phyloP scores from a whole-genome alignment of 2,797 vertebrate species.

The Silurus lanzhouensis region DNA sequence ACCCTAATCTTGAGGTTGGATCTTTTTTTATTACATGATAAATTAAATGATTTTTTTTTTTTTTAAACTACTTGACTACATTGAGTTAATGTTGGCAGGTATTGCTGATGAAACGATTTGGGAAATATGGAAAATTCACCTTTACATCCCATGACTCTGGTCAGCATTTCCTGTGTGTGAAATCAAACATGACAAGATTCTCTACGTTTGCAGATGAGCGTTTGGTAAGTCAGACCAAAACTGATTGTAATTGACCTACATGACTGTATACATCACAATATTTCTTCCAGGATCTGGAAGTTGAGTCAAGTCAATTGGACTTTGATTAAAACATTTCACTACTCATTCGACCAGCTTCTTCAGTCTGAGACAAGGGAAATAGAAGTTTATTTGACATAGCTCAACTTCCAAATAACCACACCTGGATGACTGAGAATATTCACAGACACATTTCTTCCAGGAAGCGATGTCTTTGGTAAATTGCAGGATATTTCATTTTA shows the following conservation, averaged over 20 bases:
- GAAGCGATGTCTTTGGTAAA: neutral
- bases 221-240: slow-evolving; percentile 75
- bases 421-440: too few species aligned
- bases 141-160: slow-evolving; percentile 84
- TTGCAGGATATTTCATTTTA: neutral
- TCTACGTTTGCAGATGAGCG: slow-evolving; percentile 77
- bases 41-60: neutral
- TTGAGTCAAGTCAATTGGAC: too few species aligned
- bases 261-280: neutral
- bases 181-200: slow-evolving; percentile 86
- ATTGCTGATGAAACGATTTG: slow-evolving; percentile 81
- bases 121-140: slow-evolving; percentile 81
- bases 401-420: too few species aligned
- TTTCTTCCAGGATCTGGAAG: neutral
- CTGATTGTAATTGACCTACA: neutral
- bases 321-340: too few species aligned
- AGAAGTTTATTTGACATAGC: too few species aligned
- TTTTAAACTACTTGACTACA: neutral
- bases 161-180: slow-evolving; percentile 85
- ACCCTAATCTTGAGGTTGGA: slow-evolving; percentile 80
- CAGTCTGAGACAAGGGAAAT: too few species aligned
- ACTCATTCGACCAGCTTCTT: too few species aligned
- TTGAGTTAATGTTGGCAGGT: slow-evolving; percentile 66
- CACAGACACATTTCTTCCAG: neutral
- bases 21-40: neutral